phyloP scores from a whole-genome alignment of 2,797 vertebrate species.

The Dallia pectoralis region DNA sequence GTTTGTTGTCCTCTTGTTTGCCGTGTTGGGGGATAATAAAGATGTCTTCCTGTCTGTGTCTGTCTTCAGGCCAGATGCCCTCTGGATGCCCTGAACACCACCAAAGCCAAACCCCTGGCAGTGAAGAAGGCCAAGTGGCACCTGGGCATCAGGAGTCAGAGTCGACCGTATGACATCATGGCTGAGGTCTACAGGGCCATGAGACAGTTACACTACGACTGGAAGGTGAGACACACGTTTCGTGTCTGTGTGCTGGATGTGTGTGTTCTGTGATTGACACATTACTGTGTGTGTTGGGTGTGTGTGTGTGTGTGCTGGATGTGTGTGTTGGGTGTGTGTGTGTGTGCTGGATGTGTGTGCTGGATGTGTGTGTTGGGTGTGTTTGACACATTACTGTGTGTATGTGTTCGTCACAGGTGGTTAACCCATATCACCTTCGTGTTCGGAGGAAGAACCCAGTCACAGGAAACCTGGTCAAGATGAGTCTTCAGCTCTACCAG shows the following conservation, averaged over 20 bases:
- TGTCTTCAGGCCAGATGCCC: slow-evolving; percentile 78
- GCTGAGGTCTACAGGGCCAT: slow-evolving; percentile 97
- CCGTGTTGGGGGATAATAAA: not conserved
- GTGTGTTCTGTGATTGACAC: no score
- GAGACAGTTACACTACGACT: slow-evolving; percentile 93
- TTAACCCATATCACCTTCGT: slow-evolving; percentile 93
- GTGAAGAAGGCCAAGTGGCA: slow-evolving; percentile 99
- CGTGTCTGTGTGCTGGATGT: not conserved
- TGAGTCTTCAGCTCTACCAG: slow-evolving; percentile 98
- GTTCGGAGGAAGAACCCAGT: slow-evolving; percentile 95
- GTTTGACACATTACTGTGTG: not conserved
- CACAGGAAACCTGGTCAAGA: slow-evolving; percentile 95
- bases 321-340: not conserved
- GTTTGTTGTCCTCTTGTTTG: not conserved
- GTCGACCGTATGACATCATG: slow-evolving; percentile 97
- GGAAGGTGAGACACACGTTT: slow-evolving; percentile 93
- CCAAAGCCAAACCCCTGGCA: slow-evolving; percentile 89
- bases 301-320: not conserved
- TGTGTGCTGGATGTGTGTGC: not conserved
- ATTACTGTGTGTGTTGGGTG: not conserved
- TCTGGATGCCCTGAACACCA: slow-evolving; percentile 95
- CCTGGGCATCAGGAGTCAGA: slow-evolving; percentile 97
- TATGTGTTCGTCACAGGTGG: slow-evolving; percentile 78
- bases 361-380: not conserved
- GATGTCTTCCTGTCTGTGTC: not conserved